phyloP scores from a whole-genome alignment of 2,888 invertebrate genomes.

The Galerucella pusilla region DNA sequence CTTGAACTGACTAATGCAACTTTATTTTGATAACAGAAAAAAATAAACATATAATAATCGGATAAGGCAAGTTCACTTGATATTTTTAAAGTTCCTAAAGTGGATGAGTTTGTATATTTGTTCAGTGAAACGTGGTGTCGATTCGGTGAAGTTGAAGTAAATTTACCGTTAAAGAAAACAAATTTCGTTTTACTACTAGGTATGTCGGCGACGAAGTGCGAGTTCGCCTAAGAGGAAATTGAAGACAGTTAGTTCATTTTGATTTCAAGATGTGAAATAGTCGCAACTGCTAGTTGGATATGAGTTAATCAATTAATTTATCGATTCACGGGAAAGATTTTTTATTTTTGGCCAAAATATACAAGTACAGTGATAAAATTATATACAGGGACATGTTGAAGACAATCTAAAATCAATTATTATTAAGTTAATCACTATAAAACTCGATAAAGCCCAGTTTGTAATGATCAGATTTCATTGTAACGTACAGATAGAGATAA shows the following conservation, averaged over 20 bases:
- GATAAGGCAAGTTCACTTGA: conserved; percentile 29
- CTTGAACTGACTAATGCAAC: conserved; percentile 34
- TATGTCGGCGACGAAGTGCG: background rate
- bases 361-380: too few relatives aligned
- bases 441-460: too few relatives aligned
- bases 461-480: too few relatives aligned
- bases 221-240: background rate
- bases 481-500: too few relatives aligned
- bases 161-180: conserved; percentile 38
- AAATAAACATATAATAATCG: conserved; percentile 39
- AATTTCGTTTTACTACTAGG: conserved; percentile 30
- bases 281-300: background rate
- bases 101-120: conserved; percentile 40
- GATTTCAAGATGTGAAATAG: background rate
- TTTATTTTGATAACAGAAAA: conserved; percentile 40
- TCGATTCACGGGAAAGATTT: too few relatives aligned
- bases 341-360: too few relatives aligned
- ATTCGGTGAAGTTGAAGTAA: conserved; percentile 30
- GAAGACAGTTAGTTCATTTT: background rate
- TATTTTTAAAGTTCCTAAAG: conserved; percentile 37
- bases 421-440: too few relatives aligned
- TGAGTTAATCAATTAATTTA: background rate
- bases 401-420: too few relatives aligned
- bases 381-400: too few relatives aligned
- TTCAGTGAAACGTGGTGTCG: conserved; percentile 36